phyloP scores from a whole-genome alignment of 2,888 invertebrate genomes.

The Eustalomyia histrio region DNA sequence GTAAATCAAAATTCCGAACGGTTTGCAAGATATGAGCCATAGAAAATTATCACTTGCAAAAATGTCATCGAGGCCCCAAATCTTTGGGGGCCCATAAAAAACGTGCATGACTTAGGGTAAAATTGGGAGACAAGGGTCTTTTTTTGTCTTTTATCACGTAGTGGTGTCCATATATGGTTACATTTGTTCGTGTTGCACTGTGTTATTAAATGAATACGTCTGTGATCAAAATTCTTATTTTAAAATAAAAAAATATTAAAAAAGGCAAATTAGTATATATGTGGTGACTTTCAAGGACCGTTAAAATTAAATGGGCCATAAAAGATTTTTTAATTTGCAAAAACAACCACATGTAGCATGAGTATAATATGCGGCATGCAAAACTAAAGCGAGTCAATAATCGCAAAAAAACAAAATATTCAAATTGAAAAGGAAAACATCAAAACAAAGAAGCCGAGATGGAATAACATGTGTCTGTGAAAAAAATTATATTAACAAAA shows the following conservation, averaged over 20 bases:
- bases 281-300: slow-evolving; percentile 74
- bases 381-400: slow-evolving; percentile 50
- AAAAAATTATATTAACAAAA: slow-evolving; percentile 4
- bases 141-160: too few species aligned
- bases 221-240: slow-evolving; percentile 15
- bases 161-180: too few species aligned
- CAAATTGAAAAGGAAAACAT: not conserved
- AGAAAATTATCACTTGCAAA: too few species aligned
- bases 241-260: slow-evolving; percentile 55
- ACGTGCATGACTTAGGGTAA: too few species aligned
- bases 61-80: too few species aligned
- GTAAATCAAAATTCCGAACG: too few species aligned
- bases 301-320: slow-evolving; percentile 76
- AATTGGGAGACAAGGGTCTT: too few species aligned
- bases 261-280: slow-evolving; percentile 77
- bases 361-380: slow-evolving; percentile 70
- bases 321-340: slow-evolving; percentile 77
- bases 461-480: slow-evolving; percentile 46
- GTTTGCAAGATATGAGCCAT: too few species aligned
- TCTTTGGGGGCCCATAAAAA: too few species aligned
- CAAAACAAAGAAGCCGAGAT: slow-evolving; percentile 65
- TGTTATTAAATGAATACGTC: not conserved
- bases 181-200: too few species aligned
- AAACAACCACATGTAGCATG: slow-evolving; percentile 69
- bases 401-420: slow-evolving; percentile 11